Percentiles rank a stretch among this genome's conserved stretches.
phyloP scores from a whole-genome alignment of 1,140 invertebrate species.

The Camponotus floridanus region DNA sequence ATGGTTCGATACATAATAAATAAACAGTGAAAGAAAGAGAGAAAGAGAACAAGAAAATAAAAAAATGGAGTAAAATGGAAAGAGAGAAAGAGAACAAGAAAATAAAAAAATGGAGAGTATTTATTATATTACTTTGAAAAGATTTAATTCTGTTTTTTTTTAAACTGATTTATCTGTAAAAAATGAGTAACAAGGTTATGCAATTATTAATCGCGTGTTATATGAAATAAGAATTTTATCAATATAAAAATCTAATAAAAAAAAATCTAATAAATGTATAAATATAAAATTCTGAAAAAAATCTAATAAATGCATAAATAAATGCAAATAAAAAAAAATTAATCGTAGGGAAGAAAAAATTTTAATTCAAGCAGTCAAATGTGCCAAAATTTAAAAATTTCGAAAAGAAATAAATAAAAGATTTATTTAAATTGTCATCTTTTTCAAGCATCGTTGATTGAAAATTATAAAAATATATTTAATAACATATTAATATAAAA shows the following conservation, averaged over 20 bases:
- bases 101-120: not conserved
- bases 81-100: not conserved
- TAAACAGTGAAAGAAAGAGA: slow-evolving; percentile 6
- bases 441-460: too few relatives aligned
- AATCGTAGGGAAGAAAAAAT: too few relatives aligned
- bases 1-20: slow-evolving; percentile 51
- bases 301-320: not conserved
- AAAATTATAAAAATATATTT: too few relatives aligned
- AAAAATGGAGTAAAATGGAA: too few relatives aligned
- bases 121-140: slow-evolving; percentile 4
- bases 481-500: not conserved
- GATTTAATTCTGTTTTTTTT: not conserved
- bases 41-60: not conserved
- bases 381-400: too few relatives aligned
- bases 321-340: not conserved
- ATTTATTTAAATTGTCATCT: too few relatives aligned
- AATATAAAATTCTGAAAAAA: too few relatives aligned
- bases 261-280: not conserved
- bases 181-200: not conserved
- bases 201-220: not conserved
- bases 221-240: not conserved
- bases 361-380: too few relatives aligned
- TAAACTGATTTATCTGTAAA: not conserved
- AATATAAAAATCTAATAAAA: not conserved
- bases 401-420: too few relatives aligned